phyloP scores from a whole-genome alignment of 2,113 vertebrate species.

The Ailuropoda melanoleuca region DNA sequence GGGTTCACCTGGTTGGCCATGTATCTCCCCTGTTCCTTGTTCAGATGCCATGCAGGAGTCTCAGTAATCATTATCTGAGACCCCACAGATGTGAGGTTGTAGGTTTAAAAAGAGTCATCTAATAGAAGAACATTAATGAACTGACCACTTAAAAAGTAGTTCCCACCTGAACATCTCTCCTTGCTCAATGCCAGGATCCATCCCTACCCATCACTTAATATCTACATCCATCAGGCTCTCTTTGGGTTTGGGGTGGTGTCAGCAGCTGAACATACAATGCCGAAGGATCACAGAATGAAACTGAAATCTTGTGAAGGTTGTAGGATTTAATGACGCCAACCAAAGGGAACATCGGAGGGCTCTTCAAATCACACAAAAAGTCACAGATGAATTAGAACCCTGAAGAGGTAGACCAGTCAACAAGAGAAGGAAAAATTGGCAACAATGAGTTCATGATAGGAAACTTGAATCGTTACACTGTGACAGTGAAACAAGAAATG shows the following conservation, averaged over 20 bases:
- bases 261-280: no score
- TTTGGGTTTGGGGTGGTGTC: not conserved
- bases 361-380: not conserved
- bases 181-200: not conserved
- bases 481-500: not conserved
- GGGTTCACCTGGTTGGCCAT: rapidly evolving
- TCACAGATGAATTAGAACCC: not conserved
- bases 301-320: not conserved
- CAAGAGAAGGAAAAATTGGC: not conserved
- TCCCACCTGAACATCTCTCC: not conserved
- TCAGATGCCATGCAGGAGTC: not conserved
- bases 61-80: not conserved
- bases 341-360: not conserved
- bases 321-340: not conserved
- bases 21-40: not conserved
- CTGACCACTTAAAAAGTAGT: not conserved
- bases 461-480: not conserved
- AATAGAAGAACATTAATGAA: not conserved
- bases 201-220: rapidly evolving
- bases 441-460: not conserved
- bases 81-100: not conserved
- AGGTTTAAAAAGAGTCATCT: not conserved
- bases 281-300: not conserved
- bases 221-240: not conserved
- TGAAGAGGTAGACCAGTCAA: not conserved